Conservation (phyloP, 2,888 invertebrate genomes). For the Agrilus mali region DNA sequence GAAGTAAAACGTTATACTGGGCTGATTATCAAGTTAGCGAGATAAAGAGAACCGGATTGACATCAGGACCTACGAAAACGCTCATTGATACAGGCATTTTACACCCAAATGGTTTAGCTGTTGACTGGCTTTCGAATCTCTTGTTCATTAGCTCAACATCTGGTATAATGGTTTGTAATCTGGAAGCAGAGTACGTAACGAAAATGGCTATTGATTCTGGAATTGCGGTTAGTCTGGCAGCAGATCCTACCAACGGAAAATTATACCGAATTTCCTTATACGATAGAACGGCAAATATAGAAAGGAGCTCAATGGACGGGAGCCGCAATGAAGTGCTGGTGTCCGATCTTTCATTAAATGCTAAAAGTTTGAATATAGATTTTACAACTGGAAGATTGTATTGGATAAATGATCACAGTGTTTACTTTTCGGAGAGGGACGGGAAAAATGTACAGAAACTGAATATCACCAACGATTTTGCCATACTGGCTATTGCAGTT, state of each 20-base stretch:
- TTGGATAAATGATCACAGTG: conserved; percentile 50
- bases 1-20: conserved; percentile 61
- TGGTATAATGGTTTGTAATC: conserved; percentile 55
- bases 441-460: conserved; percentile 19
- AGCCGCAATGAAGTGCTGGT: conserved; percentile 30
- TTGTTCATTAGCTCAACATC: conserved; percentile 55
- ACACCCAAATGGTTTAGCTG: conserved; percentile 57
- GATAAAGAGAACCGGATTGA: conserved; percentile 55
- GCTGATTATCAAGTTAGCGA: conserved; percentile 63
- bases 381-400: conserved; percentile 42
- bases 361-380: conserved; percentile 26
- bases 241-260: conserved; percentile 50
- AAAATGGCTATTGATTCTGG: conserved; percentile 30
- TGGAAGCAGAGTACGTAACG: conserved; percentile 58
- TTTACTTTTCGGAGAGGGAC: conserved; percentile 38
- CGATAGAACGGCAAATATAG: conserved; percentile 31
- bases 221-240: conserved; percentile 50
- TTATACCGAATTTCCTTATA: conserved; percentile 38
- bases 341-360: conserved; percentile 23
- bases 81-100: conserved; percentile 59
- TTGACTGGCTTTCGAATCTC: conserved; percentile 71
- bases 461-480: conserved; percentile 29
- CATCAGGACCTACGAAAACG: conserved; percentile 55
- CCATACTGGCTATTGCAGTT: conserved; percentile 53
- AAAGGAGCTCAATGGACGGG: conserved; percentile 56